These are phyloP conservation scores for Drosophila jambulina DNA, from an alignment of 1,140 invertebrate species.

Conservation along the genomic window DNA sequence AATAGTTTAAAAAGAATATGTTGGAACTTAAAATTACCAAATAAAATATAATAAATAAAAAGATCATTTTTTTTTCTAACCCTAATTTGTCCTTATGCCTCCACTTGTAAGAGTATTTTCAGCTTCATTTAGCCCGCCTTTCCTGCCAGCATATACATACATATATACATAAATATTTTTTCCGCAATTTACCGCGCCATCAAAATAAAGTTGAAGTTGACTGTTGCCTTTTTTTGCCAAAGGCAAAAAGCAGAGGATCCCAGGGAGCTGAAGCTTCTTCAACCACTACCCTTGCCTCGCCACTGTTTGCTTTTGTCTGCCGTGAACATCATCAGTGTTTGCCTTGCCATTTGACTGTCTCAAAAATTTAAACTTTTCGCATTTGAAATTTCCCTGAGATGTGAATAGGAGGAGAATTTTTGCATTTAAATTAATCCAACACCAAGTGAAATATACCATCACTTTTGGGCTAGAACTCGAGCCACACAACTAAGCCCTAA, in stretches of 20 bases:
- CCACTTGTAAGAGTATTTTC: constrained; percentile 8
- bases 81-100: background rate
- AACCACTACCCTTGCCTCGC: background rate
- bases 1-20: too few species aligned
- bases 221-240: constrained; percentile 57
- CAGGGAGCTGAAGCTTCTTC: background rate
- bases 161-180: constrained; percentile 43
- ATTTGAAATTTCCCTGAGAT: constrained; percentile 13
- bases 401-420: constrained; percentile 14
- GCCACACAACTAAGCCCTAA: constrained; percentile 31
- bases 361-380: constrained; percentile 40
- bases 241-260: constrained; percentile 33
- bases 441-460: constrained; percentile 6
- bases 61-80: background rate
- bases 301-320: constrained; percentile 28
- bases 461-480: background rate
- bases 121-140: constrained; percentile 24
- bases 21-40: too few species aligned
- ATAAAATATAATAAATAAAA: background rate
- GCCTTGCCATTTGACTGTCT: constrained; percentile 52
- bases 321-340: constrained; percentile 50
- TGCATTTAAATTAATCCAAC: constrained; percentile 41
- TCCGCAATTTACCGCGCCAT: constrained; percentile 71
- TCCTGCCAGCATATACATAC: constrained; percentile 15
- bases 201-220: constrained; percentile 75